Evolutionary conservation across 2,888 invertebrate species (phyloP), one percentile per base, ranked within the genome.

Genomic region (Pyrrhosoma nymphula): DNA sequence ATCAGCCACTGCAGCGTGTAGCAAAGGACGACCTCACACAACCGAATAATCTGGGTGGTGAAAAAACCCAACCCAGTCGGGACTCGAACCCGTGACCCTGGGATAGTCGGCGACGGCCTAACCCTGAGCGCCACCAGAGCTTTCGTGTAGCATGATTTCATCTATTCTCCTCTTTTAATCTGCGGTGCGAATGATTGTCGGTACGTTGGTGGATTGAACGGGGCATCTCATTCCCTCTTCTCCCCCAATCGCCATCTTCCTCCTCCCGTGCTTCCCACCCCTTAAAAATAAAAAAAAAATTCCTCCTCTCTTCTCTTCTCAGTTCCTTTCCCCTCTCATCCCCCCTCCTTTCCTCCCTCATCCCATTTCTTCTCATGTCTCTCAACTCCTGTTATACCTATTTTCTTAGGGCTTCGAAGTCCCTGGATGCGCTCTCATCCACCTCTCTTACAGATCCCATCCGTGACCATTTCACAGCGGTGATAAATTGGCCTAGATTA

Each of bases 401-500:
- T 89, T 56, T 89, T 89, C 89, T 47, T 35, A 91, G 47, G 93
- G 63, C 69, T 93, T n/a, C 69, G 60, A 69, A 75, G 69, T 93
- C 93, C 93, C 75, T 56, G n/a, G 89, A 56, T 89, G 12, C 89
- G 55, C n/a, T 82, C 82, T 82, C 82, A 23, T 35, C 82, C 82
- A 26, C 82, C 82, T 35, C 47, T 47, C 39, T 69, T 75, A n/a
- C 63, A 26, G 91, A 93, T 69, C 60, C 93, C 63, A 93, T 63
- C 63, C 69, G 56, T 47, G 93, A 39, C 89, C 69, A 35, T 69
- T 93, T 93, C 93, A 47, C 93, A 55, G 69, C 35, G 75, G 93
- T 93, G 93, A 93, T 93, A 93, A 93, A 93, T 93, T 93, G 93
- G 75, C n/a, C 93, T 93, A 93, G 93, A 93, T 93, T 93, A 75